These are phyloP conservation scores for Ellobius talpinus DNA, from an alignment of 2,113 vertebrate species.

Conservation along the genomic window DNA sequence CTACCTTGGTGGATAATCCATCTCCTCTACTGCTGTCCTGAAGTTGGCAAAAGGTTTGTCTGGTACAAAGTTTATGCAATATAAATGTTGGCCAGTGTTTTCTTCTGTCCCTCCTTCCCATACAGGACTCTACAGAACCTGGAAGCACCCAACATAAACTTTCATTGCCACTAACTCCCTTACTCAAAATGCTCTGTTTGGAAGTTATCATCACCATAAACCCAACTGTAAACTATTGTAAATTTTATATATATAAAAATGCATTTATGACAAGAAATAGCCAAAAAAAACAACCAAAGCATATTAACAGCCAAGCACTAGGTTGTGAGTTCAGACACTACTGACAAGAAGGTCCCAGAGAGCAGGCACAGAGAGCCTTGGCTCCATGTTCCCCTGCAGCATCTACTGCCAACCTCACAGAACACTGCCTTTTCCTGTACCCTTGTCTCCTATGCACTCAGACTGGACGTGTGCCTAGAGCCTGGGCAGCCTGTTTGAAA, in stretches of 20 bases:
- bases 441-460: background rate
- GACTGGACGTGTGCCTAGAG: background rate
- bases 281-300: background rate
- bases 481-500: background rate
- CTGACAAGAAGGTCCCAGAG: background rate
- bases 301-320: too few species aligned
- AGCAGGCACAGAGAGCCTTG: background rate
- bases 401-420: background rate
- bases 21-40: background rate
- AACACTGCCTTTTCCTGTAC: background rate
- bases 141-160: background rate
- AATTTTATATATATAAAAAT: background rate
- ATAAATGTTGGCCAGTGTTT: background rate
- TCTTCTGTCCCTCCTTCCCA: background rate
- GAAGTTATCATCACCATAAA: background rate
- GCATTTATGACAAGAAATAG: background rate
- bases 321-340: background rate
- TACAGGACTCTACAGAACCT: background rate
- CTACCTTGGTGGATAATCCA: background rate
- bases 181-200: conserved; percentile 20
- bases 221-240: background rate
- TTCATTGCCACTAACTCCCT: background rate
- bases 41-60: background rate
- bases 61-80: background rate
- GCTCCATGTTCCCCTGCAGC: background rate